These are phyloP conservation scores for Spongia lamella DNA, from an alignment of 37 sponge, comb jelly and placozoan species.

Conservation along the genomic window DNA sequence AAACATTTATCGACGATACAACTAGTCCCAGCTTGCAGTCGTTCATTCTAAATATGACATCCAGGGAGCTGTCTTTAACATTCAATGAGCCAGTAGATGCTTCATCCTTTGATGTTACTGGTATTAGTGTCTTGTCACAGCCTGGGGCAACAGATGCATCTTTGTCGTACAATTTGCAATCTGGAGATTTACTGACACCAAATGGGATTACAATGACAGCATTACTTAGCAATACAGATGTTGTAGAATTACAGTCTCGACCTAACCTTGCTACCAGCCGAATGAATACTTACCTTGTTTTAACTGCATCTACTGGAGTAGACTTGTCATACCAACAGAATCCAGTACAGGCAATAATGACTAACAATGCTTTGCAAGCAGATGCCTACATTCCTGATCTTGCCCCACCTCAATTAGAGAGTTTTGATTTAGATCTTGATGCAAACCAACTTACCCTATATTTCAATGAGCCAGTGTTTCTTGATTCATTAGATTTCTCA, in stretches of 20 bases:
- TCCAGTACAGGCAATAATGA: conserved; percentile 32
- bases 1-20: conserved; percentile 62
- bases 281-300: conserved; percentile 54
- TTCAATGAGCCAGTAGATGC: conserved; percentile 83
- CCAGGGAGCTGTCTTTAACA: conserved; percentile 45
- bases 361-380: conserved; percentile 11
- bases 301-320: conserved; percentile 18
- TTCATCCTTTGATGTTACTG: conserved; percentile 49
- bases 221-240: conserved; percentile 48
- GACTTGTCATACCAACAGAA: conserved; percentile 70
- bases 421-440: conserved; percentile 64
- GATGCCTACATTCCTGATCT: conserved; percentile 32
- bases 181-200: conserved; percentile 2
- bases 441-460: conserved; percentile 49
- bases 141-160: conserved; percentile 19
- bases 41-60: conserved; percentile 65
- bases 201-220: conserved; percentile 30
- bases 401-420: conserved; percentile 53
- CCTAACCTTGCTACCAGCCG: conserved; percentile 44
- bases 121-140: conserved; percentile 56
- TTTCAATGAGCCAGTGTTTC: conserved; percentile 78
- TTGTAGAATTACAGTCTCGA: conserved; percentile 66
- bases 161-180: conserved; percentile 32
- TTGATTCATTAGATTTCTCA: conserved; percentile 31
- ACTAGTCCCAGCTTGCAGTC: conserved; percentile 54